Base-by-base conservation (phyloP, 2,888 invertebrate species). In the Sipunculus nudus region DNA sequence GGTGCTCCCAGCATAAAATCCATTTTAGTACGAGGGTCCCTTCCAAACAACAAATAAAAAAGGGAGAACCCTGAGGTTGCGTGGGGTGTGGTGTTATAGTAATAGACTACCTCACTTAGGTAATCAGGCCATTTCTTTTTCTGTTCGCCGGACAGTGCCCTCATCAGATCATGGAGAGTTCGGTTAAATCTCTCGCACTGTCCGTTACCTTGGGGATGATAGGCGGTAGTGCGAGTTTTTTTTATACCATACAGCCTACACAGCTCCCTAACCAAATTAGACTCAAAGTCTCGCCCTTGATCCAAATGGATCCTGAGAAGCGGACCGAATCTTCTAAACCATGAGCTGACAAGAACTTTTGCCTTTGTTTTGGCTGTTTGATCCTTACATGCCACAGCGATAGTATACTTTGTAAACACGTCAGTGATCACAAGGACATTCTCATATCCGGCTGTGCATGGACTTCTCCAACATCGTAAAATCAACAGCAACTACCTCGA, bases 141-240 rank as follows among this genome's bases (percentile, higher is more conserved):
- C 35, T 61, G 8, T 13, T 58, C 53, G 29, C 52, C 46, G 23
- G 55, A 45, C 4, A 71, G 48, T 10, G 64, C 60, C 0, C 61
- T 49, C 5, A 71, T 35, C 41, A 70, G 49, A 26, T 68, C 50
- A 28, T 67, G 67, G 5, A 71, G 31, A 1, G 67, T 67, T 2
- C 67, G 10, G 55, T 72, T 69, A 45, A 73, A 71, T 6, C 69
- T 28, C 54, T 73, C 65, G 45, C 69, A 69, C 21, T 68, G 61
- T 3, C 59, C 53, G 38, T 70, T 69, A 21, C 65, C 60, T 23
- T 49, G 29, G 16, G 48, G 59, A 28, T 61, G 57, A 41, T 58
- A 64, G 5, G 56, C 28, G 10, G 48, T 56, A n/a, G 56, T 56
- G 6, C 39, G 32, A n/a, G 48, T 39, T 23, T 49, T 56, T n/a